phyloP scores from a whole-genome alignment of 2,888 invertebrate genomes.

The Calameuta idolon region DNA sequence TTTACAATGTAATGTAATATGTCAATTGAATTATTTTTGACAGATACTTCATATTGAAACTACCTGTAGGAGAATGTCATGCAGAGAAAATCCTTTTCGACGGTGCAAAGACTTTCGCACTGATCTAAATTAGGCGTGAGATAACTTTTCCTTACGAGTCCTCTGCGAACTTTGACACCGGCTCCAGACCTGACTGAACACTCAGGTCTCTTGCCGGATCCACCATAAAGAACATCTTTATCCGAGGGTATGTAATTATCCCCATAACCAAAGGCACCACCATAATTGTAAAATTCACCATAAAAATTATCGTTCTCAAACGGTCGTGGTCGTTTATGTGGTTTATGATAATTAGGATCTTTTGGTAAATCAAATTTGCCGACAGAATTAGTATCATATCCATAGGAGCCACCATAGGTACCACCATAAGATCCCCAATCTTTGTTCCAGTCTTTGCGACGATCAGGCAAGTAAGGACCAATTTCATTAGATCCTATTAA shows the following conservation, averaged over 20 bases:
- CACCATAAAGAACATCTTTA: slow-evolving; percentile 23
- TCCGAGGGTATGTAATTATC: slow-evolving; percentile 38
- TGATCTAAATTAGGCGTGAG: slow-evolving; percentile 78
- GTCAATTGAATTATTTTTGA: not conserved
- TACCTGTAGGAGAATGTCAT: slow-evolving; percentile 83
- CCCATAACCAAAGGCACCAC: slow-evolving; percentile 43
- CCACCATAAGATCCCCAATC: slow-evolving; percentile 75
- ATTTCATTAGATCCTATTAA: slow-evolving; percentile 35
- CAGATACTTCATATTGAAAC: slow-evolving; percentile 14
- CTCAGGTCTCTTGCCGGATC: slow-evolving; percentile 66
- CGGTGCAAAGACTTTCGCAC: slow-evolving; percentile 81
- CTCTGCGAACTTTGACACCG: slow-evolving; percentile 80
- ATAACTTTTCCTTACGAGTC: slow-evolving; percentile 75
- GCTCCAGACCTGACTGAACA: slow-evolving; percentile 81
- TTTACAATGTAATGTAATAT: not conserved
- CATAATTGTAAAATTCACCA: slow-evolving; percentile 41
- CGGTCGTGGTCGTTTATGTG: slow-evolving; percentile 6
- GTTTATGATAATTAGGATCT: slow-evolving; percentile 1
- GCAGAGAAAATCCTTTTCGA: slow-evolving; percentile 79
- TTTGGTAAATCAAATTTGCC: slow-evolving; percentile 24
- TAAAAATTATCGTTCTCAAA: slow-evolving; percentile 31
- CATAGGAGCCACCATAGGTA: slow-evolving; percentile 69
- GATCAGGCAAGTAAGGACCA: slow-evolving; percentile 70
- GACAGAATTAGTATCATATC: slow-evolving; percentile 43
- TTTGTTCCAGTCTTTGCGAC: slow-evolving; percentile 65